phyloP scores from a whole-genome alignment of 2,888 invertebrate genomes.

The Nebria brevicollis region DNA sequence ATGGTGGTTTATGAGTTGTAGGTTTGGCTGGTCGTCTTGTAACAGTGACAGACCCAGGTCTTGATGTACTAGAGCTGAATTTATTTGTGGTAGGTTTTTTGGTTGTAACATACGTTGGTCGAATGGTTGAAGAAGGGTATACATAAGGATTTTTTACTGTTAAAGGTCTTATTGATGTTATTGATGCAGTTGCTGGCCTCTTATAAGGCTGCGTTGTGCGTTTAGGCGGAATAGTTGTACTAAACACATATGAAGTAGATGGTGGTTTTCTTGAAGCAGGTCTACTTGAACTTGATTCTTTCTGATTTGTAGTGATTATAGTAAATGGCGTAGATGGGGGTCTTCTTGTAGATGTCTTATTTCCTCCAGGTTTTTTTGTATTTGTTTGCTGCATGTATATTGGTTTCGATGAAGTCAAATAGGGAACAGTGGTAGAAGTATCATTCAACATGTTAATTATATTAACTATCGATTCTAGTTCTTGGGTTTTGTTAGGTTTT shows the following conservation, averaged over 20 bases:
- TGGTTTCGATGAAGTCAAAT: conserved; percentile 55
- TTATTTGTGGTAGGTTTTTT: conserved; percentile 58
- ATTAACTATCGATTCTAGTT: conserved; percentile 68
- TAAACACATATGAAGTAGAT: conserved; percentile 63
- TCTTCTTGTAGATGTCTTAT: conserved; percentile 50
- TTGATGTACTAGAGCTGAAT: conserved; percentile 51
- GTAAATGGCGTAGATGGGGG: conserved; percentile 47
- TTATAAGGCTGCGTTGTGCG: conserved; percentile 56
- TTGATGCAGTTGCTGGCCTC: conserved; percentile 63
- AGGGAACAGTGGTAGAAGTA: conserved; percentile 49
- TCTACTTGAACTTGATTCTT: conserved; percentile 34
- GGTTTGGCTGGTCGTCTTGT: conserved; percentile 46
- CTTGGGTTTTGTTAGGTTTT: conserved; percentile 60
- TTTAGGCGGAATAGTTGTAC: conserved; percentile 59
- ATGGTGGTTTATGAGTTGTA: conserved; percentile 56
- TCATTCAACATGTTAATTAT: conserved; percentile 74
- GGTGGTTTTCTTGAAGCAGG: conserved; percentile 57
- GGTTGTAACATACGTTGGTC: conserved; percentile 50
- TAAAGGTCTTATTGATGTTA: conserved; percentile 54
- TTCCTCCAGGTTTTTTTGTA: conserved; percentile 59
- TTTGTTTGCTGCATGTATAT: conserved; percentile 63
- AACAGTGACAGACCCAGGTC: conserved; percentile 52
- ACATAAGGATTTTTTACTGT: conserved; percentile 57
- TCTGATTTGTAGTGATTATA: conserved; percentile 33
- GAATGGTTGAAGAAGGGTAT: conserved; percentile 50